Base-by-base conservation (phyloP, 2,888 invertebrate genomes). In the Eledona agricola region DNA sequence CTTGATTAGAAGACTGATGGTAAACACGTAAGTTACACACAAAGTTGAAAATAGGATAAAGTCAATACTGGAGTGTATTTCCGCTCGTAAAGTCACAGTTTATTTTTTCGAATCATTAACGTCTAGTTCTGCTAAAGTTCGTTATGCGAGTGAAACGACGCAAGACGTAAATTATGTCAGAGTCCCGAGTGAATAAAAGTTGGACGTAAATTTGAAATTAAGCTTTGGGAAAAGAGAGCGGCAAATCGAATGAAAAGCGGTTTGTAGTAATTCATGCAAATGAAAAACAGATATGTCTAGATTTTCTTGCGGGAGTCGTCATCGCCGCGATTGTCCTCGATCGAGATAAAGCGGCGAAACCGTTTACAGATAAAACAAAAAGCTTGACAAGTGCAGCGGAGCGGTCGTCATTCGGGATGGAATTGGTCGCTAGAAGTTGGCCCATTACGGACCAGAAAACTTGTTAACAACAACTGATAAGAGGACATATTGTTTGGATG, bases 401-500 rank as follows among this genome's bases (percentile, higher is more conserved):
- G 29, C 28, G 58, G 59, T 59, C 64, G 58, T 66, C 63, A 54
- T 61, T 57, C 61, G 55, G 60, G 63, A 37, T 58, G 62, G 58
- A 29, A 63, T 60, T 58, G 60, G 60, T 55, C 64, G 72, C 73
- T 73, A 71, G 67, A 62, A 72, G 63, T 72, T 71, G 61, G 61
- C 60, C 72, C 70, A 73, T 74, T 72, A 72, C 67, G 65, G 61
- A 63, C 71, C 70, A 70, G 72, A 72, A 75, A 74, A 74, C 71
- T 74, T 75, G 74, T 74, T 75, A 75, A 74, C 74, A 72, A 71
- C 70, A 64, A 65, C 66, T 68, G 74, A 75, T 75, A 74, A 74
- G 70, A 63, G 66, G 70, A 70, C 75, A 72, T 73, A 74, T 74
- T 74, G 75, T 75, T 74, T 75, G 75, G 73, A 72, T 69, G 72